Evolutionary conservation across 2,113 vertebrate species (phyloP).

Genomic region (Ptychochromis oligacanthus): DNA sequence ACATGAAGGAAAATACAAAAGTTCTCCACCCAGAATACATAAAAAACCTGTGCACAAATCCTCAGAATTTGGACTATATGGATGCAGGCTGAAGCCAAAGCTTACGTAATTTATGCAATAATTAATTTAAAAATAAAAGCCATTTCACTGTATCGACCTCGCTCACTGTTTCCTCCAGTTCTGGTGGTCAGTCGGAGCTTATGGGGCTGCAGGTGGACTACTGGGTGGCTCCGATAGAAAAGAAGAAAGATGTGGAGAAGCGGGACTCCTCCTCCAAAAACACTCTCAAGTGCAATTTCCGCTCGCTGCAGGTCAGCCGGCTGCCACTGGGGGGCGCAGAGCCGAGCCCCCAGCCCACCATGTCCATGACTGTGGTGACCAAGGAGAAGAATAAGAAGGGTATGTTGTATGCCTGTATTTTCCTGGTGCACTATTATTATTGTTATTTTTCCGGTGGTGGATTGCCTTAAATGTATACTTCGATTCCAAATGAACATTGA

Average conservation of each 20-base stretch:
- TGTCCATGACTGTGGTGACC: slow-evolving; percentile 97
- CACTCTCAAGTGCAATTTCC: slow-evolving; percentile 98
- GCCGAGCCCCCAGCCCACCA: slow-evolving; percentile 83
- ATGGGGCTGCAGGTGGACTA: slow-evolving; percentile 99
- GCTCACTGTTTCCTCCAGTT: slow-evolving; percentile 48
- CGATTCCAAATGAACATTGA: neutral
- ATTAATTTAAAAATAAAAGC: neutral
- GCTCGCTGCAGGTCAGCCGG: slow-evolving; percentile 99
- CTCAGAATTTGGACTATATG: too few relatives aligned
- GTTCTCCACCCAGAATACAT: too few relatives aligned
- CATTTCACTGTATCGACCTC: neutral
- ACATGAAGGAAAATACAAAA: too few relatives aligned
- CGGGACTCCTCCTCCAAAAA: slow-evolving; percentile 91
- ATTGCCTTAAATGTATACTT: neutral
- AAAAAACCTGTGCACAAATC: too few relatives aligned
- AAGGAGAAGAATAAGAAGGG: slow-evolving; percentile 99
- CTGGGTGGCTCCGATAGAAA: slow-evolving; percentile 90
- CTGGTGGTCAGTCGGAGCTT: slow-evolving; percentile 82
- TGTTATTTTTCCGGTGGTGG: too few relatives aligned
- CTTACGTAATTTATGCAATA: neutral
- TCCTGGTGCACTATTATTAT: fast-evolving
- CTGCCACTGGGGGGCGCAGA: slow-evolving; percentile 86
- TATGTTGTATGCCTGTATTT: slow-evolving; percentile 44
- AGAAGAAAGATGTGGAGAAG: slow-evolving; percentile 92
- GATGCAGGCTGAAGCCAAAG: too few relatives aligned